Conservation (phyloP, 2,113 vertebrate genomes). For the Microcebus lehilahytsara region DNA sequence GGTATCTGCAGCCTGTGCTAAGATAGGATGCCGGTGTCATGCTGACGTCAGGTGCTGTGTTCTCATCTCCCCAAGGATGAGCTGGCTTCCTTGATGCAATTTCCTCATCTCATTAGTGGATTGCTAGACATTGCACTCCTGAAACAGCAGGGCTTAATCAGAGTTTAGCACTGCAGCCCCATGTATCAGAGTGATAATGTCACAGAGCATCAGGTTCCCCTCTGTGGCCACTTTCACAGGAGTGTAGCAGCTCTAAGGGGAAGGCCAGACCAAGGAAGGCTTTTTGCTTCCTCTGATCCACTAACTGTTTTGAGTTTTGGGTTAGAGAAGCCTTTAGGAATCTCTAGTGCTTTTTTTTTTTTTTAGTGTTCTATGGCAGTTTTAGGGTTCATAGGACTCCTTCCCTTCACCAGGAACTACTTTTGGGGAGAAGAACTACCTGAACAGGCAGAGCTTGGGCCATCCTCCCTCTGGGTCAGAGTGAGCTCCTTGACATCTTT, state of each 20-base stretch:
- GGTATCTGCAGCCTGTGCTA: background rate
- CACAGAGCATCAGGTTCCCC: background rate
- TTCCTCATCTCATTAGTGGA: background rate
- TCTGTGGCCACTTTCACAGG: background rate
- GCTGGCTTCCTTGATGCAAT: constrained; percentile 20
- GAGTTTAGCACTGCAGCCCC: background rate
- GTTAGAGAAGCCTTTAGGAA: background rate
- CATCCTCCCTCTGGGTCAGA: too few relatives aligned
- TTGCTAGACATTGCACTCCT: background rate
- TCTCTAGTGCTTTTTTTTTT: background rate
- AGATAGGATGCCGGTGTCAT: background rate
- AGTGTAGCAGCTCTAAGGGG: background rate
- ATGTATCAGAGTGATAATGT: background rate
- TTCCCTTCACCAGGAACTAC: too few relatives aligned
- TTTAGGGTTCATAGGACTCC: too few relatives aligned
- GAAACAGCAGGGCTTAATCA: background rate
- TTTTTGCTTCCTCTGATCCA: background rate
- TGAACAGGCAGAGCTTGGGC: too few relatives aligned
- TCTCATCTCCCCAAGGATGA: background rate
- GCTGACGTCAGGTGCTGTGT: background rate
- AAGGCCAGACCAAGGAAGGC: background rate
- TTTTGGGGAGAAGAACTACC: too few relatives aligned
- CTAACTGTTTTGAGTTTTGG: background rate
- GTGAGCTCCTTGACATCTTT: too few relatives aligned
- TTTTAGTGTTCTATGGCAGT: too few relatives aligned